These are phyloP conservation scores for Thereva nobilitata DNA, from an alignment of 2,888 invertebrate genomes.

Conservation along the genomic window DNA sequence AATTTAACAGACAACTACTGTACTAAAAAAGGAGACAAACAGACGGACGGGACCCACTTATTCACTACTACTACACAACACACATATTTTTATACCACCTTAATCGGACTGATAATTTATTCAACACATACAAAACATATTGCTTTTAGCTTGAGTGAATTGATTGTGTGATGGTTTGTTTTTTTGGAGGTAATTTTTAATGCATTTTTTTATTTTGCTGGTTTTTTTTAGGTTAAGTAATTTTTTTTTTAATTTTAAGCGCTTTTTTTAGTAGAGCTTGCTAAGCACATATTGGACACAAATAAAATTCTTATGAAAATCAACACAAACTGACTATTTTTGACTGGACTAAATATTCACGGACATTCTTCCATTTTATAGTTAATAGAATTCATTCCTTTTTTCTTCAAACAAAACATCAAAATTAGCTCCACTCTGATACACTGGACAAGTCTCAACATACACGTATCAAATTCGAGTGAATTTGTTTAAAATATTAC, in stretches of 20 bases:
- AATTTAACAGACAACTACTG: conserved; percentile 38
- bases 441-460: not conserved
- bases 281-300: no score
- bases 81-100: not conserved
- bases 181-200: conserved; percentile 27
- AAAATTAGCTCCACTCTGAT: not conserved
- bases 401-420: no score
- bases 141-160: conserved; percentile 16
- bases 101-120: conserved; percentile 28
- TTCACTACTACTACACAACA: conserved; percentile 7
- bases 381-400: no score
- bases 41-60: conserved; percentile 17
- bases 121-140: not conserved
- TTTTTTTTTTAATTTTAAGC: conserved; percentile 16
- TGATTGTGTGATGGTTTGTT: conserved; percentile 20
- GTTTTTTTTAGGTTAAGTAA: not conserved
- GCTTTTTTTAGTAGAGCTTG: not conserved
- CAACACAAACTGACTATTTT: no score
- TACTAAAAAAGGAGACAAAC: conserved; percentile 25
- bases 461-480: not conserved
- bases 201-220: not conserved
- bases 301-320: no score
- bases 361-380: no score
- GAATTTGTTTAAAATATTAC: no score
- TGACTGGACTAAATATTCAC: no score